Conservation (phyloP, 2,113 vertebrate genomes). For the Mus pahari region DNA sequence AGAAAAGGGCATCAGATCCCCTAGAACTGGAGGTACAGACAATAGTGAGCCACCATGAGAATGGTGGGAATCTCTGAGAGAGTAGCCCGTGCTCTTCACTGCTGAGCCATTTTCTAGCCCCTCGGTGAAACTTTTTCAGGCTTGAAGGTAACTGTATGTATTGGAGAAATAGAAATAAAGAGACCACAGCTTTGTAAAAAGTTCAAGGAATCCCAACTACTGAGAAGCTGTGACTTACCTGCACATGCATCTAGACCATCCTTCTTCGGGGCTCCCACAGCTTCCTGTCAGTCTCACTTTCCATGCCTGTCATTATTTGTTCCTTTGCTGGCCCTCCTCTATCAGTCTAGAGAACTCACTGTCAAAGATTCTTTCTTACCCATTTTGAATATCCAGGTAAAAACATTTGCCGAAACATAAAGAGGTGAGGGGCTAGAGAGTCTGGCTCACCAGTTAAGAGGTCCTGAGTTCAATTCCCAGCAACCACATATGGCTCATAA, state of each 20-base stretch:
- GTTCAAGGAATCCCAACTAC: conserved; percentile 3
- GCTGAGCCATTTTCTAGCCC: not conserved
- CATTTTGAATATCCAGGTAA: conserved; percentile 20
- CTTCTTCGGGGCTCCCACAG: not conserved
- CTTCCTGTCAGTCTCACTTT: not conserved
- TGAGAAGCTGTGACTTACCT: not conserved
- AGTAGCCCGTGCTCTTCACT: not conserved
- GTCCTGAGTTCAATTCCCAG: no score
- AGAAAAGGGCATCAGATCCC: not conserved
- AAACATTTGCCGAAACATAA: conserved; percentile 43
- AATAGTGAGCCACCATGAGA: no score
- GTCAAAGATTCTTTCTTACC: conserved; percentile 22
- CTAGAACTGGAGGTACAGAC: not conserved
- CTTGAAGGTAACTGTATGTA: conserved; percentile 43
- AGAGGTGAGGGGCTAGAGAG: not conserved
- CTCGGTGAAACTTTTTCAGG: conserved; percentile 44
- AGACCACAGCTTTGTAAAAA: not conserved
- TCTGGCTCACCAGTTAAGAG: no score
- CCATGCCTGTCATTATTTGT: conserved; percentile 9
- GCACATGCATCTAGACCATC: not conserved
- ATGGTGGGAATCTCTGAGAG: not conserved
- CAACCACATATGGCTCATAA: no score
- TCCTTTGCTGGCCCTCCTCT: not conserved
- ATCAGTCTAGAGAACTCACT: conserved; percentile 1
- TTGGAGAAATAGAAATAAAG: conserved; percentile 46